These are phyloP conservation scores for Psittacula cyanocephala DNA, from an alignment of 2,113 vertebrate species.

Conservation along the genomic window DNA sequence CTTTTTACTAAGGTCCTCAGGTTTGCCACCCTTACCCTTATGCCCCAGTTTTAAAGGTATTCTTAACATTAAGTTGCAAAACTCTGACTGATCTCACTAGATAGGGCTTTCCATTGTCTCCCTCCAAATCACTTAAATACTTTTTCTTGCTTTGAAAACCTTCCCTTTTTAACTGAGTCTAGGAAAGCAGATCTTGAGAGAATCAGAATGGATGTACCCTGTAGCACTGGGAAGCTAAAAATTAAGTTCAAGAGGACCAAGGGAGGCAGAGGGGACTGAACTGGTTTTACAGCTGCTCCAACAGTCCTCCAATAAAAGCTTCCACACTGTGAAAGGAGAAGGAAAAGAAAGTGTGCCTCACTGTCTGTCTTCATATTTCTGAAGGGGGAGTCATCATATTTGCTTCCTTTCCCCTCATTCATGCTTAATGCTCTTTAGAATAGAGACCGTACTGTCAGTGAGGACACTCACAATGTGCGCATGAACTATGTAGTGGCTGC, in stretches of 20 bases:
- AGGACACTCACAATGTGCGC: background rate
- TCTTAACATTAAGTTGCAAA: background rate
- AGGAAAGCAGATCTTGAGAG: background rate
- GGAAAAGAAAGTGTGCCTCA: background rate
- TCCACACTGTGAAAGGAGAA: background rate
- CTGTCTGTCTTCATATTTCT: background rate
- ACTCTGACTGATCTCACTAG: background rate
- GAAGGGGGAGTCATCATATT: background rate
- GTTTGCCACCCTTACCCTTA: background rate
- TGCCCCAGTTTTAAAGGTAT: background rate
- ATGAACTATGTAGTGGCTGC: background rate
- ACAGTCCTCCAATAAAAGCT: background rate
- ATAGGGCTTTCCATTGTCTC: background rate
- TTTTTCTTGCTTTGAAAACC: background rate
- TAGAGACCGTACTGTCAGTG: background rate
- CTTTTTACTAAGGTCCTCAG: background rate
- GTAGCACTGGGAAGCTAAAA: background rate
- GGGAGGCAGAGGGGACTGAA: background rate
- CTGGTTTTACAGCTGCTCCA: background rate
- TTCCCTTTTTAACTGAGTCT: background rate
- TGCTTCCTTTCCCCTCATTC: background rate
- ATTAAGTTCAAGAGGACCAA: background rate
- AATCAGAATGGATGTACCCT: background rate
- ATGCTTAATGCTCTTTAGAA: background rate
- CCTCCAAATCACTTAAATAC: background rate